These are phyloP conservation scores for Episyrphus balteatus DNA, from an alignment of 1,140 invertebrate genomes.

Conservation along the genomic window DNA sequence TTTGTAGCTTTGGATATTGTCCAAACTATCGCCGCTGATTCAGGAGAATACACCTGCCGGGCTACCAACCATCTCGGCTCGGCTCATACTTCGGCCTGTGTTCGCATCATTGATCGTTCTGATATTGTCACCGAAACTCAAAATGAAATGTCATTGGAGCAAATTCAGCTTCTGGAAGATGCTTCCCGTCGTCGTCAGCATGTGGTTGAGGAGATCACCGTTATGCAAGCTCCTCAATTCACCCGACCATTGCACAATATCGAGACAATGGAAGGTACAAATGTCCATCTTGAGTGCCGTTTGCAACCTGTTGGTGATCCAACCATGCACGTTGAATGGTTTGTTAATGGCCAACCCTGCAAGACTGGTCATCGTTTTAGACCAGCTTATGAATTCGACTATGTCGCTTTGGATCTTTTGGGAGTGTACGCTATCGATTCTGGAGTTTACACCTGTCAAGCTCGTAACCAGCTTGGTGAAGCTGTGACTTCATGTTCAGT, in stretches of 20 bases:
- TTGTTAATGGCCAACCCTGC: slow-evolving; percentile 82
- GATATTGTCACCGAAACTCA: slow-evolving; percentile 87
- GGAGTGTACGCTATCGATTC: slow-evolving; percentile 95
- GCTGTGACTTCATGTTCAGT: slow-evolving; percentile 87
- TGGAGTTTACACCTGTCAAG: slow-evolving; percentile 89
- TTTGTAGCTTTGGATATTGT: slow-evolving; percentile 86
- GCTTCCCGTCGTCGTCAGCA: slow-evolving; percentile 59
- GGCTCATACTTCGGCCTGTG: slow-evolving; percentile 81
- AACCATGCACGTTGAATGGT: slow-evolving; percentile 94
- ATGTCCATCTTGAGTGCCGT: slow-evolving; percentile 86
- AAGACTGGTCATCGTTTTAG: slow-evolving; percentile 87
- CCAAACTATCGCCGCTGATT: slow-evolving; percentile 74
- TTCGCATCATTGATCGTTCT: slow-evolving; percentile 71
- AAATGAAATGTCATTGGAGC: slow-evolving; percentile 87
- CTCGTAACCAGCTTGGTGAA: slow-evolving; percentile 82
- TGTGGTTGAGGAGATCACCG: slow-evolving; percentile 61
- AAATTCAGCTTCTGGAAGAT: slow-evolving; percentile 90
- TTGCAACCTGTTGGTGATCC: slow-evolving; percentile 90
- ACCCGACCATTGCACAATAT: slow-evolving; percentile 80
- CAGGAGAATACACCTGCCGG: slow-evolving; percentile 85
- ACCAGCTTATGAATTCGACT: slow-evolving; percentile 95
- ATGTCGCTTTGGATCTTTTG: slow-evolving; percentile 89
- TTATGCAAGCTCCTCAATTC: slow-evolving; percentile 75
- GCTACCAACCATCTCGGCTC: slow-evolving; percentile 88
- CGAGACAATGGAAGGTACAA: slow-evolving; percentile 82